These are phyloP conservation scores for Proisotoma minuta DNA, from an alignment of 2,888 invertebrate species.

Conservation along the genomic window DNA sequence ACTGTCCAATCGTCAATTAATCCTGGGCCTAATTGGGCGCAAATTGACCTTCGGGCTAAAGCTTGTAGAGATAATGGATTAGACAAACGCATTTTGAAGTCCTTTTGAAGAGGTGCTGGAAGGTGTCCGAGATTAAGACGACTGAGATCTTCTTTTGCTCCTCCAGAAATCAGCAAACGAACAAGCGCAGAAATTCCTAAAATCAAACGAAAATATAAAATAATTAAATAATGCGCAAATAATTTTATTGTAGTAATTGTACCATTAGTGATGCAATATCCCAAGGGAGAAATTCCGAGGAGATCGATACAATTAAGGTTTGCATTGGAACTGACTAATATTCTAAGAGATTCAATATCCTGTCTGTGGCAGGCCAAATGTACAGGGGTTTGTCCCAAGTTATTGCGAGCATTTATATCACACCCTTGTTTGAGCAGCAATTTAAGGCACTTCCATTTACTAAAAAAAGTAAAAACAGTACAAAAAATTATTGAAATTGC, in stretches of 20 bases:
- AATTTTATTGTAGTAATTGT: slow-evolving; percentile 1
- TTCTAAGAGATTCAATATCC: slow-evolving; percentile 36
- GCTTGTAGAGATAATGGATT: slow-evolving; percentile 33
- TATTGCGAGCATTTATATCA: slow-evolving; percentile 36
- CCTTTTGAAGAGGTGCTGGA: slow-evolving; percentile 19
- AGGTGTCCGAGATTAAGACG: slow-evolving; percentile 21
- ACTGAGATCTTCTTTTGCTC: slow-evolving; percentile 32
- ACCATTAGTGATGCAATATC: slow-evolving; percentile 35
- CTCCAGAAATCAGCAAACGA: slow-evolving; percentile 37
- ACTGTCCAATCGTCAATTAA: slow-evolving; percentile 31
- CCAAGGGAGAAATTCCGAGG: slow-evolving; percentile 38
- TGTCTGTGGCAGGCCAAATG: slow-evolving; percentile 39
- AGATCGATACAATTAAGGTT: slow-evolving; percentile 38
- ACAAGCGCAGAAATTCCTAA: slow-evolving; percentile 31
- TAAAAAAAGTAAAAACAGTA: slow-evolving; percentile 7
- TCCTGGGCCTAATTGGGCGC: slow-evolving; percentile 27
- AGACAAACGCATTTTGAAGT: slow-evolving; percentile 21
- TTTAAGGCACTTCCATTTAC: slow-evolving; percentile 41
- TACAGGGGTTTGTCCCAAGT: slow-evolving; percentile 40
- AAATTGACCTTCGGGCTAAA: slow-evolving; percentile 17
- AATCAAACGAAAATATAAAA: background rate
- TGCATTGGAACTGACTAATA: slow-evolving; percentile 37
- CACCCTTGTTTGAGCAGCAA: slow-evolving; percentile 41
- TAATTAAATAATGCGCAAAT: too few species aligned
- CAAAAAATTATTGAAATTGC: background rate